These are phyloP conservation scores for Apus apus DNA, from an alignment of 2,113 vertebrate genomes.

Conservation along the genomic window DNA sequence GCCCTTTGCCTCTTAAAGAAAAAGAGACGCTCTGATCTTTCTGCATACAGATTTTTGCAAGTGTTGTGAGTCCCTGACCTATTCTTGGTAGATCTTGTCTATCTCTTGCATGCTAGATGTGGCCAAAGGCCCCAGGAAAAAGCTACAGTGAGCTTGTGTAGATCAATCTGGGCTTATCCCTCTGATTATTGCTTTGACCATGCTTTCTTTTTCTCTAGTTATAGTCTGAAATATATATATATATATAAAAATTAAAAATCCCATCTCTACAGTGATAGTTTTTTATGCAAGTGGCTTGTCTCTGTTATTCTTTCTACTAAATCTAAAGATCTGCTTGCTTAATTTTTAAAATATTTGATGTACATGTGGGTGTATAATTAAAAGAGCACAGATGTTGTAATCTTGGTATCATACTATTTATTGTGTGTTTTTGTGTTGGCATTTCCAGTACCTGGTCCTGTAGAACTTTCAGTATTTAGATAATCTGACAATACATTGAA, in stretches of 20 bases:
- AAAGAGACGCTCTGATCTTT: conserved; percentile 30
- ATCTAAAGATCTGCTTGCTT: neutral
- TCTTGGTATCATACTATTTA: neutral
- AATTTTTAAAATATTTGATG: neutral
- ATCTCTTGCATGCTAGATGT: neutral
- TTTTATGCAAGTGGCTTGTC: neutral
- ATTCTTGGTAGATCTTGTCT: neutral
- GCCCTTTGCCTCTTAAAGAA: neutral
- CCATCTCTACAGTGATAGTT: neutral
- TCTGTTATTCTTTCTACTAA: neutral
- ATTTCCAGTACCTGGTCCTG: neutral
- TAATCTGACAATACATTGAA: neutral
- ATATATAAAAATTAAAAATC: no score
- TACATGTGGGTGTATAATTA: neutral
- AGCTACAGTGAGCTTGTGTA: neutral
- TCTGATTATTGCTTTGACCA: neutral
- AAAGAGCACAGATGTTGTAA: neutral
- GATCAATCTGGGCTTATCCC: neutral
- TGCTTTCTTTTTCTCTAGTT: neutral
- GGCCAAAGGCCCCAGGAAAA: neutral
- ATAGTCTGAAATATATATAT: neutral
- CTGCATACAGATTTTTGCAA: neutral
- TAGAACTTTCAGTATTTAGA: neutral
- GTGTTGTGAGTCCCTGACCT: neutral
- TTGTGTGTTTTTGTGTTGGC: neutral